Evolutionary conservation across 2,888 invertebrate species (phyloP).

Genomic region (Tupiocoris notatus): DNA sequence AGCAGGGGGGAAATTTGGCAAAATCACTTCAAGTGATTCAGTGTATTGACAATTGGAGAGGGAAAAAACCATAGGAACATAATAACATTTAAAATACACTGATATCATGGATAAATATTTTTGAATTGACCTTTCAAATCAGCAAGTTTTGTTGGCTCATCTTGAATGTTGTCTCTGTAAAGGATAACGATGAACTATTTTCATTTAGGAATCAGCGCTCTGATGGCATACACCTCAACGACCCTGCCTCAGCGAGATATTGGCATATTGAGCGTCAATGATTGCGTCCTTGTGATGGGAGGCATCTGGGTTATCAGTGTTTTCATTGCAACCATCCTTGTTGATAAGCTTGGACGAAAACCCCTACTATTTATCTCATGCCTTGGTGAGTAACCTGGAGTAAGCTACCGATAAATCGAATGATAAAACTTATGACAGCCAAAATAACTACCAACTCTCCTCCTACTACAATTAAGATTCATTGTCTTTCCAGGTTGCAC

Average conservation of each 20-base stretch:
- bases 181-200: too few relatives aligned
- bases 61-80: too few relatives aligned
- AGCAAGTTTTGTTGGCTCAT: too few relatives aligned
- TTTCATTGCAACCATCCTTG: conserved; percentile 43
- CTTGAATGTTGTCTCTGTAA: too few relatives aligned
- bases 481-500: conserved; percentile 38
- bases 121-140: too few relatives aligned
- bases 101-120: too few relatives aligned
- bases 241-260: conserved; percentile 45
- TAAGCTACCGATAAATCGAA: background rate
- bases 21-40: too few relatives aligned
- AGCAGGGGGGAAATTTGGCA: too few relatives aligned
- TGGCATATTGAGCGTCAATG: conserved; percentile 39
- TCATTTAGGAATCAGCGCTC: conserved; percentile 47
- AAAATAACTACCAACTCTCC: too few relatives aligned
- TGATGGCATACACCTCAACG: conserved; percentile 48
- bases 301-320: conserved; percentile 44
- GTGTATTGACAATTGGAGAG: too few relatives aligned
- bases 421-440: background rate
- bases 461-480: too few relatives aligned
- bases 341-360: conserved; percentile 48
- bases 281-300: conserved; percentile 48
- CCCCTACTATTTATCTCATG: conserved; percentile 47
- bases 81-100: too few relatives aligned
- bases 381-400: conserved; percentile 20